Base-by-base conservation (phyloP, 1,140 invertebrate species). In the Mamestra configurata region DNA sequence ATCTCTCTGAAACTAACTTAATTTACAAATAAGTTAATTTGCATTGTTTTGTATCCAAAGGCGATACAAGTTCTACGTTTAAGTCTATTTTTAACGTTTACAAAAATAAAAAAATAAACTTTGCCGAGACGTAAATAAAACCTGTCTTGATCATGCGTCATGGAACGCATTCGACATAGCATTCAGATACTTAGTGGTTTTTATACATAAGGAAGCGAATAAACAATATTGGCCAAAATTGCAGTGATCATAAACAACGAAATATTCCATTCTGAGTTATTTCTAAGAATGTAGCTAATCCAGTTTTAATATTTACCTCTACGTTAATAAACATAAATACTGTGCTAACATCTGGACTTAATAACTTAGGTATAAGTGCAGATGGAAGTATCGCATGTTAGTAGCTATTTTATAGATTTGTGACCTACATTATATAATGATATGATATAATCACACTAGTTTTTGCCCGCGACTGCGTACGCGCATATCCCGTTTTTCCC, bases 61-160 rank as follows among this genome's bases (percentile, higher is more conserved):
- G 13, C 2, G 13, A n/a, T n/a, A 15, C 3, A 49, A 3, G 4
- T n/a, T 49, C 4, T n/a, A 31, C 27, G 43, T 11, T 5, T 1
- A 13, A n/a, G 15, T n/a, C n/a, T 4, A 49, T 49, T 49, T 49
- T 49, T n/a, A n/a, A n/a, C n/a, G 43, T n/a, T 49, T n/a, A 15
- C 13, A n/a, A 49, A 11, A 11, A 49, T 4, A 49, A n/a, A n/a
- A 49, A n/a, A 1, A 55, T 3, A 20, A 6, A 55, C 20, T 22
- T 22, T 22, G 11, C 10, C 51, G 6, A 15, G 59, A 35, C 57
- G 15, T 11, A 64, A 64, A 64, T 61, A 64, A 64, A 64, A 64
- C n/a, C n/a, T 40, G 35, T 40, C n/a, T 11, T 64, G 40, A 37
- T 4, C 2, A 35, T 64, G 20, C 53, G 53, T 40, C 35, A 64